A percentile compares a stretch with the other conserved stretches of the same genome.
phyloP scores from a whole-genome alignment of 2,888 invertebrate genomes.

The Meta bourneti region DNA sequence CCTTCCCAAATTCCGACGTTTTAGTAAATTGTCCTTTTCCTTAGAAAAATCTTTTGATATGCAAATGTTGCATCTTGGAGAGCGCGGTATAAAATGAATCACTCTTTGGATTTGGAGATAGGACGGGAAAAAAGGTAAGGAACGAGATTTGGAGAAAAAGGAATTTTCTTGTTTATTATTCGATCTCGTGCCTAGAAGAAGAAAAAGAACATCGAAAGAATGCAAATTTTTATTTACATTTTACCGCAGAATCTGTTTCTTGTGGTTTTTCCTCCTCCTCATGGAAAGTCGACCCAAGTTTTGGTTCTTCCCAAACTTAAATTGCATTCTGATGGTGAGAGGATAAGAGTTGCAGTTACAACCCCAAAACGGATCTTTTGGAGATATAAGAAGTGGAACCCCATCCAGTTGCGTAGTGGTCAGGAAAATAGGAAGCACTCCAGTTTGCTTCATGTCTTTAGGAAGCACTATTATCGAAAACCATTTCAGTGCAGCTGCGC shows the following conservation, averaged over 20 bases:
- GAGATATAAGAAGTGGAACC: background rate
- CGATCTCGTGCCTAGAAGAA: conserved; percentile 12
- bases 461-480: conserved; percentile 21
- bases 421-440: conserved; percentile 1
- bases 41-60: conserved; percentile 56
- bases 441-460: background rate
- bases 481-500: background rate
- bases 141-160: conserved; percentile 23
- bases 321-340: conserved; percentile 58
- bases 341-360: conserved; percentile 53
- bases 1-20: conserved; percentile 38
- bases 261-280: background rate
- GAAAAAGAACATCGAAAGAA: conserved; percentile 26
- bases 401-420: background rate
- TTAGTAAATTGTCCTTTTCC: conserved; percentile 59
- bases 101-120: conserved; percentile 44
- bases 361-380: background rate
- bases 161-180: conserved; percentile 47
- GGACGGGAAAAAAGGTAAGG: conserved; percentile 3
- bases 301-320: background rate
- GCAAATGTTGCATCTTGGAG: conserved; percentile 36
- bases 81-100: conserved; percentile 48
- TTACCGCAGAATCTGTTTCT: conserved; percentile 37
- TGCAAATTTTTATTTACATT: conserved; percentile 54
- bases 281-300: conserved; percentile 14